These are phyloP conservation scores for Apis florea DNA, from an alignment of 1,140 invertebrate species.

Conservation along the genomic window DNA sequence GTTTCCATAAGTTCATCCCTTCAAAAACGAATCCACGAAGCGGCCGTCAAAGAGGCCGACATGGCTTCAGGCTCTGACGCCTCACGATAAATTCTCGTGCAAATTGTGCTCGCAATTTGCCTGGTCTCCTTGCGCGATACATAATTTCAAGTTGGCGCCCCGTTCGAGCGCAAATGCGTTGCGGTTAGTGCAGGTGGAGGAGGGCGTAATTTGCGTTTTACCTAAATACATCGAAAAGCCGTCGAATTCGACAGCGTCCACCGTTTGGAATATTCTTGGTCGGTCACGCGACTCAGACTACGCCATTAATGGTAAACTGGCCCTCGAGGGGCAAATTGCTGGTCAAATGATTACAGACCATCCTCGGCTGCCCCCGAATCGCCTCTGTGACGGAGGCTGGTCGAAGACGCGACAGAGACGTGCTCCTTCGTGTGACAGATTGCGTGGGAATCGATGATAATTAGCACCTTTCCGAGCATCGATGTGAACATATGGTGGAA, in stretches of 20 bases:
- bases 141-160: neutral
- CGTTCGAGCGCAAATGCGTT: conserved; percentile 47
- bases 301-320: conserved; percentile 43
- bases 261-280: conserved; percentile 35
- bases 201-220: conserved; percentile 46
- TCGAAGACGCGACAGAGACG: neutral
- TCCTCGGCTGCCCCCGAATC: conserved; percentile 3
- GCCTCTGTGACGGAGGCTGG: neutral
- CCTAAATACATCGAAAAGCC: conserved; percentile 25
- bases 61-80: neutral
- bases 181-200: conserved; percentile 16
- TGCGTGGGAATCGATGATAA: conserved; percentile 37
- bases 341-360: conserved; percentile 48
- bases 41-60: neutral
- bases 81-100: conserved; percentile 16
- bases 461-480: conserved; percentile 46
- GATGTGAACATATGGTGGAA: neutral
- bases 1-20: neutral
- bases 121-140: neutral
- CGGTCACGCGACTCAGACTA: conserved; percentile 25
- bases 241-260: conserved; percentile 43
- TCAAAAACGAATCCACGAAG: neutral
- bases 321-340: conserved; percentile 44
- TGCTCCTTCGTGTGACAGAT: neutral
- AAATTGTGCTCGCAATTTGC: conserved; percentile 35